These are phyloP conservation scores for Ara ararauna DNA, from an alignment of 2,797 vertebrate species.

Conservation along the genomic window DNA sequence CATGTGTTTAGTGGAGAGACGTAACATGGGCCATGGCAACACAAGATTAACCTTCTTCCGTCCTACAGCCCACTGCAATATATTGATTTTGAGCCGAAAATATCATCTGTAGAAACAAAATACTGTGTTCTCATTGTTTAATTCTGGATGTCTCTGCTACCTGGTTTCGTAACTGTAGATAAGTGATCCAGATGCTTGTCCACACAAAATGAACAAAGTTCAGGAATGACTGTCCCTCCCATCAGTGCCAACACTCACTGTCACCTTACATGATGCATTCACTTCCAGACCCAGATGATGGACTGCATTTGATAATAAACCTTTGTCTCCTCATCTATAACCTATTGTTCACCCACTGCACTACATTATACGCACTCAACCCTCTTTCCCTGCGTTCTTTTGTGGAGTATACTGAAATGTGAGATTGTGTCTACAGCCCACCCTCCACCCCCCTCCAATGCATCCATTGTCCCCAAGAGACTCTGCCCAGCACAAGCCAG, in stretches of 20 bases:
- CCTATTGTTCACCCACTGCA: neutral
- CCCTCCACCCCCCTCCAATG: neutral
- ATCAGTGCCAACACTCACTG: neutral
- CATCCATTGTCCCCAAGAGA: neutral
- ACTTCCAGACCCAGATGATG: neutral
- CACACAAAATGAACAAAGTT: neutral
- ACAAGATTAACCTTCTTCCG: neutral
- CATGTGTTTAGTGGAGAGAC: neutral
- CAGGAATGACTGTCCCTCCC: neutral
- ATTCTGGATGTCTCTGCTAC: neutral
- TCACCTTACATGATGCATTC: neutral
- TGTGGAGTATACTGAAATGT: neutral
- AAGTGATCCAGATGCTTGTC: neutral
- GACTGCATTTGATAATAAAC: neutral
- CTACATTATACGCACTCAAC: neutral
- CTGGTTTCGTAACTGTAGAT: neutral
- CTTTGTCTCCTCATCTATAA: neutral
- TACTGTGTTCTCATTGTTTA: neutral
- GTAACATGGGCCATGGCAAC: neutral
- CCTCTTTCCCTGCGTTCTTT: neutral
- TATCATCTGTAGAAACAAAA: neutral
- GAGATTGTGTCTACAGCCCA: neutral
- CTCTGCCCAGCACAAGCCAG: neutral
- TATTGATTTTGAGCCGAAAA: conserved; percentile 4
- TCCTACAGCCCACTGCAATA: neutral